phyloP scores from a whole-genome alignment of 2,797 vertebrate species.

The Alosa sapidissima region DNA sequence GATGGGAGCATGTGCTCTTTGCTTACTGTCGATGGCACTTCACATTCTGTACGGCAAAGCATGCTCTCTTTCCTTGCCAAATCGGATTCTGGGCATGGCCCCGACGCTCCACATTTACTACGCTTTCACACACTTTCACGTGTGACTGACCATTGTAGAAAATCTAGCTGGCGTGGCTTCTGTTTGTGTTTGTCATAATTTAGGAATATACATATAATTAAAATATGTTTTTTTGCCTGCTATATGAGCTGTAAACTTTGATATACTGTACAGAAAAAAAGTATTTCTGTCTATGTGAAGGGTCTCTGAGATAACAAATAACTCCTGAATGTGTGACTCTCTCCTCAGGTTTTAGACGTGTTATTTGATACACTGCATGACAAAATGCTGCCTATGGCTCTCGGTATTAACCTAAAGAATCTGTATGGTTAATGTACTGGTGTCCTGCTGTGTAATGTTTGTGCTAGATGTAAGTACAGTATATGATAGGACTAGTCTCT shows the following conservation, averaged over 20 bases:
- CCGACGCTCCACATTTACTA: neutral
- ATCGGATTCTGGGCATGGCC: neutral
- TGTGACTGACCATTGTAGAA: neutral
- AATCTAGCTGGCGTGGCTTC: conserved; percentile 10
- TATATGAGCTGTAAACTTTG: conserved; percentile 25
- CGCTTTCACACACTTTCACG: neutral
- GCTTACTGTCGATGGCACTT: neutral
- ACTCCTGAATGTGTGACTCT: conserved; percentile 21
- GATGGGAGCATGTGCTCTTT: neutral
- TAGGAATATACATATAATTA: conserved; percentile 10
- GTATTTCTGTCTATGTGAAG: conserved; percentile 5
- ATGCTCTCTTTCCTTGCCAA: neutral
- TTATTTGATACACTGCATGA: neutral
- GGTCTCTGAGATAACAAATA: conserved; percentile 5
- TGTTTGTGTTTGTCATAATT: conserved; percentile 4
- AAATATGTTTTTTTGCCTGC: conserved; percentile 15
- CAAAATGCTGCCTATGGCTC: neutral
- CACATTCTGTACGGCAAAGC: neutral
- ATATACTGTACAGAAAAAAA: conserved; percentile 16
- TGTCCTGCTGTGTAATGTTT: conserved; percentile 8
- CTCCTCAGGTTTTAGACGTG: neutral
- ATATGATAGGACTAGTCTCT: neutral
- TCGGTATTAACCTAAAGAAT: conserved; percentile 13
- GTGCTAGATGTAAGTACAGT: neutral
- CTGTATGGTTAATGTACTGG: neutral